Evolutionary conservation across 2,888 invertebrate species (phyloP).

Genomic region (Clostera curtula): DNA sequence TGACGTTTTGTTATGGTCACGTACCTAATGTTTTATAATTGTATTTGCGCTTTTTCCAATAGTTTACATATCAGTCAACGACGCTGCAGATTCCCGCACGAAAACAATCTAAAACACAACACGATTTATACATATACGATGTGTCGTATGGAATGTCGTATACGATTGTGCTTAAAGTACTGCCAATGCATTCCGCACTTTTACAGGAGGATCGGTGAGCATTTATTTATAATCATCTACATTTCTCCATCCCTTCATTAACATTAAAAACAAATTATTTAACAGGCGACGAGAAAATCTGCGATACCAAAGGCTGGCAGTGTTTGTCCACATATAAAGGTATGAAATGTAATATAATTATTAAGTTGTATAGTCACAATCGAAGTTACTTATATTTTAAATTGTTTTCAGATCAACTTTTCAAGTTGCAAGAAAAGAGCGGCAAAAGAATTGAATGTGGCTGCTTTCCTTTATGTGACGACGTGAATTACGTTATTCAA

Average conservation of each 20-base stretch:
- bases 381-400: neutral
- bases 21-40: too few species aligned
- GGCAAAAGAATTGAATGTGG: conserved; percentile 76
- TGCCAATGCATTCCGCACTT: conserved; percentile 86
- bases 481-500: conserved; percentile 80
- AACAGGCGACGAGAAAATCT: conserved; percentile 72
- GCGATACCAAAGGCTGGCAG: conserved; percentile 76
- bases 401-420: conserved; percentile 62
- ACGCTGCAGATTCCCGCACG: conserved; percentile 79
- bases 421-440: conserved; percentile 60
- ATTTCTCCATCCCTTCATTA: too few species aligned
- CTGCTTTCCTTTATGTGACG: conserved; percentile 81
- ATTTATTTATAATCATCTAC: too few species aligned
- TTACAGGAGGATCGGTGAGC: conserved; percentile 77
- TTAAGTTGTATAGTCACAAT: neutral
- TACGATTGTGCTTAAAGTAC: conserved; percentile 71
- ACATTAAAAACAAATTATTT: conserved; percentile 16
- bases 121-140: conserved; percentile 81
- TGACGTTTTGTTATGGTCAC: too few species aligned
- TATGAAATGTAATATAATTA: conserved; percentile 18
- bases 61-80: conserved; percentile 78
- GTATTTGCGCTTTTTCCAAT: conserved; percentile 3
- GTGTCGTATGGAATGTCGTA: conserved; percentile 83
- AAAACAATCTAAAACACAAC: conserved; percentile 78
- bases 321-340: conserved; percentile 77